Percentiles rank a stretch among this genome's conserved stretches.
Conservation (phyloP, 2,113 vertebrate species). For the Marmota flaviventris region DNA sequence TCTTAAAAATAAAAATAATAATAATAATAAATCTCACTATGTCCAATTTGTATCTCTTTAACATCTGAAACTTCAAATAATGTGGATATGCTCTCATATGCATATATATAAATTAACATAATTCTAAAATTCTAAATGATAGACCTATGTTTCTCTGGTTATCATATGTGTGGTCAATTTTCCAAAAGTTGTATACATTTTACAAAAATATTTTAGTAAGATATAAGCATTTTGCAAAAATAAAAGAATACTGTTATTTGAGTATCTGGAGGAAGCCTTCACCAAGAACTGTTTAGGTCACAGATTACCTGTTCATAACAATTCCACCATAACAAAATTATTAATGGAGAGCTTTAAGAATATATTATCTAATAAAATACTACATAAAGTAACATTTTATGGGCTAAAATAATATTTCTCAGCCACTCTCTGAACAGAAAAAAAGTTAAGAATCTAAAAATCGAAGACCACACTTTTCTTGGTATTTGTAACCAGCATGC, state of each 20-base stretch:
- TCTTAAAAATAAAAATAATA: background rate
- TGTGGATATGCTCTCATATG: background rate
- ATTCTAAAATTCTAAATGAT: slow-evolving; percentile 44
- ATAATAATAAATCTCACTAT: background rate
- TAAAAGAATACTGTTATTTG: background rate
- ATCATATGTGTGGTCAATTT: background rate
- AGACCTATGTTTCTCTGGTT: background rate
- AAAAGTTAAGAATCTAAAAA: slow-evolving; percentile 37
- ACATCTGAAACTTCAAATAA: slow-evolving; percentile 6
- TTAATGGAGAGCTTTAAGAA: background rate
- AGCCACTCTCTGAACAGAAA: background rate
- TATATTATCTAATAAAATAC: background rate
- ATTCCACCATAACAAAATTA: background rate
- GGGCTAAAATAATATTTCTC: background rate
- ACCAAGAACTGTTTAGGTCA: background rate
- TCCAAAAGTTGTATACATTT: background rate
- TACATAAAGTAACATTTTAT: background rate
- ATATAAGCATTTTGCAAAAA: slow-evolving; percentile 39
- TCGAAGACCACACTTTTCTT: slow-evolving; percentile 17
- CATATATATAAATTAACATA: background rate
- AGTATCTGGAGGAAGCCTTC: background rate
- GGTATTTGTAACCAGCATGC: slow-evolving; percentile 17
- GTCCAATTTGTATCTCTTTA: background rate
- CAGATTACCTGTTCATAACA: background rate
- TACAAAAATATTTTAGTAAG: slow-evolving; percentile 48